phyloP scores from a whole-genome alignment of 2,113 vertebrate species.

The Pantherophis guttatus region DNA sequence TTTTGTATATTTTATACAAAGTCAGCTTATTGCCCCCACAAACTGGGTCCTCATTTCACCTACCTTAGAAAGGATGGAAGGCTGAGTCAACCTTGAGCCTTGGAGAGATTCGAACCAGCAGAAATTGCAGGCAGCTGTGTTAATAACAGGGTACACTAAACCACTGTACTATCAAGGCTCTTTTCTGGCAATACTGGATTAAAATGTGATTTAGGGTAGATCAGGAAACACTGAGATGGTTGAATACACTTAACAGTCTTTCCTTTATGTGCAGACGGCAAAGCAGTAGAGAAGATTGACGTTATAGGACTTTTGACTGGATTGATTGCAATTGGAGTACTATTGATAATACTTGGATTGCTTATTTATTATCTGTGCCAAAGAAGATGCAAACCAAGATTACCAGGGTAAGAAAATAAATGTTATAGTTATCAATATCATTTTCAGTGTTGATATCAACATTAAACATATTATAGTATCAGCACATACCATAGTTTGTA shows the following conservation, averaged over 20 bases:
- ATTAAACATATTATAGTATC: background rate
- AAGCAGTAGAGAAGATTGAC: conserved; percentile 72
- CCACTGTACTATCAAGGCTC: too few relatives aligned
- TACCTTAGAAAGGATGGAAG: too few relatives aligned
- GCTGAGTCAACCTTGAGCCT: too few relatives aligned
- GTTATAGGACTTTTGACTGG: conserved; percentile 86
- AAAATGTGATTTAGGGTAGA: background rate
- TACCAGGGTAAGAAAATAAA: conserved; percentile 59
- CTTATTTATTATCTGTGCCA: conserved; percentile 83
- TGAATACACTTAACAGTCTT: background rate
- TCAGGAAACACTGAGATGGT: background rate
- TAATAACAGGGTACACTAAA: too few relatives aligned
- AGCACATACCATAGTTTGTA: background rate
- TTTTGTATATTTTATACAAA: too few relatives aligned
- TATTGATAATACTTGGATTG: conserved; percentile 74
- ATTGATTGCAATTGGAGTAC: conserved; percentile 79
- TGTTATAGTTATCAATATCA: background rate
- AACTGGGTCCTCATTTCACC: too few relatives aligned
- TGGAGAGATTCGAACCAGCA: too few relatives aligned
- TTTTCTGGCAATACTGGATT: background rate
- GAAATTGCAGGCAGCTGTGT: too few relatives aligned
- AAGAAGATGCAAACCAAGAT: conserved; percentile 65
- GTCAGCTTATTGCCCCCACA: too few relatives aligned
- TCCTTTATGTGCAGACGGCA: conserved; percentile 56
- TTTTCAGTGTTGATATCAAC: background rate